Evolutionary conservation across 2,113 vertebrate genomes (phyloP).

Genomic region (Dipodomys stephensi): DNA sequence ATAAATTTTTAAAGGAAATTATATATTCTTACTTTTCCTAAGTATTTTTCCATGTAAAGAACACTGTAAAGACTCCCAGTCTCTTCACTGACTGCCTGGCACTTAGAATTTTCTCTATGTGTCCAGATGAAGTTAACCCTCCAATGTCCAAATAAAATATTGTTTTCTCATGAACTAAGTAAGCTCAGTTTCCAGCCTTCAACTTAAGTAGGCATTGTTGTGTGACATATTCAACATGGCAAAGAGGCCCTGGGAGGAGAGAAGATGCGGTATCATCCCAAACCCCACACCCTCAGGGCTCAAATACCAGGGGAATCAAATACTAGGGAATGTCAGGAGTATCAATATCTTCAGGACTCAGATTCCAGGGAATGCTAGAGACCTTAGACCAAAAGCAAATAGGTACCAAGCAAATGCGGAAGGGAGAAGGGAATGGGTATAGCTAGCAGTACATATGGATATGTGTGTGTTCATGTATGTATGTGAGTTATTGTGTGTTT

Average conservation of each 20-base stretch:
- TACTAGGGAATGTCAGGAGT: too few relatives aligned
- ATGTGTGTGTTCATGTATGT: neutral
- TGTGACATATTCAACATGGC: neutral
- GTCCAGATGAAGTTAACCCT: neutral
- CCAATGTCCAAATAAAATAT: neutral
- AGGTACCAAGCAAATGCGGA: neutral
- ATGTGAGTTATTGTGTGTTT: too few relatives aligned
- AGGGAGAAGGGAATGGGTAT: neutral
- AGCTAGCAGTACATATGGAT: neutral
- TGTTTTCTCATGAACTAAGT: neutral
- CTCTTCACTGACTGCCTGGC: neutral
- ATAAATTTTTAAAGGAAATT: too few relatives aligned
- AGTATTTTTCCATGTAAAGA: slow-evolving; percentile 8
- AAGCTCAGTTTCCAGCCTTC: neutral
- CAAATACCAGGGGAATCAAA: neutral
- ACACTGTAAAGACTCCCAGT: too few relatives aligned
- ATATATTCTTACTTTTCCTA: too few relatives aligned
- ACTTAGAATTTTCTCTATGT: neutral
- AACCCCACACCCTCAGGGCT: neutral
- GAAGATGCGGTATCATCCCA: neutral
- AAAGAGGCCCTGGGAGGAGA: neutral
- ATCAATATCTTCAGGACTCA: too few relatives aligned
- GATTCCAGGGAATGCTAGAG: too few relatives aligned
- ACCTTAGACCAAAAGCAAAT: neutral
- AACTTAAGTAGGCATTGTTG: neutral